These are phyloP conservation scores for Kradibia gibbosae DNA, from an alignment of 1,140 invertebrate genomes.

Conservation along the genomic window DNA sequence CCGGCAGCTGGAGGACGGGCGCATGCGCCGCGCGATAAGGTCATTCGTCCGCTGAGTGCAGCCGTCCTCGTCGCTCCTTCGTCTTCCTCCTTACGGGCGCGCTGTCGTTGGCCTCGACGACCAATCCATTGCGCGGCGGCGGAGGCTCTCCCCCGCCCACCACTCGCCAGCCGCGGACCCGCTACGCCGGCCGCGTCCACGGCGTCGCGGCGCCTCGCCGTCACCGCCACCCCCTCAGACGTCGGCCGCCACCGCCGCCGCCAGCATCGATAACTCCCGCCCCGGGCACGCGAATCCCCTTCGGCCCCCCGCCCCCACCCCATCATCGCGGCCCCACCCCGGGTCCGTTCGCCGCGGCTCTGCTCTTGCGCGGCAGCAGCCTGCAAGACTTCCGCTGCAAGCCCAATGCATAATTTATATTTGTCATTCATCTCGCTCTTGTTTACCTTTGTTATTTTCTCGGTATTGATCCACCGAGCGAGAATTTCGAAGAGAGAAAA, in stretches of 20 bases:
- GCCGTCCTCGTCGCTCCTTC: conserved; percentile 13
- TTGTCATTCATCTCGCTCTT: conserved; percentile 65
- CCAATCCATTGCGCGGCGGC: conserved; percentile 11
- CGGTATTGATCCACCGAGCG: conserved; percentile 66
- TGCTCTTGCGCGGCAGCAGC: conserved; percentile 2
- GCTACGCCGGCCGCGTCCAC: conserved; percentile 34
- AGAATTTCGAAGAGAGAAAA: conserved; percentile 67
- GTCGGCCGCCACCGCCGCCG: neutral
- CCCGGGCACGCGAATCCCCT: neutral
- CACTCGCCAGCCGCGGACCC: conserved; percentile 49
- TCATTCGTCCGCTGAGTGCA: conserved; percentile 3
- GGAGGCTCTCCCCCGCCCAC: conserved; percentile 13
- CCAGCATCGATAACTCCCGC: neutral
- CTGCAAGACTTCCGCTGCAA: conserved; percentile 52
- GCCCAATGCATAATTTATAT: conserved; percentile 65
- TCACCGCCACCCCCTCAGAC: neutral
- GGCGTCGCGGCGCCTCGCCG: conserved; percentile 4
- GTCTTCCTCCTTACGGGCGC: conserved; percentile 1
- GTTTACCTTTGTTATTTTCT: conserved; percentile 67
- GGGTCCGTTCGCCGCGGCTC: neutral
- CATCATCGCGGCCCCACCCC: neutral
- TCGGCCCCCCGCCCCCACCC: neutral
- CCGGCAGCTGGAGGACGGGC: no score
- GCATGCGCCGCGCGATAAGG: neutral
- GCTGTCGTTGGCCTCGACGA: conserved; percentile 3